Base-by-base conservation (phyloP, 1,140 invertebrate genomes). In the Linepithema humile region DNA sequence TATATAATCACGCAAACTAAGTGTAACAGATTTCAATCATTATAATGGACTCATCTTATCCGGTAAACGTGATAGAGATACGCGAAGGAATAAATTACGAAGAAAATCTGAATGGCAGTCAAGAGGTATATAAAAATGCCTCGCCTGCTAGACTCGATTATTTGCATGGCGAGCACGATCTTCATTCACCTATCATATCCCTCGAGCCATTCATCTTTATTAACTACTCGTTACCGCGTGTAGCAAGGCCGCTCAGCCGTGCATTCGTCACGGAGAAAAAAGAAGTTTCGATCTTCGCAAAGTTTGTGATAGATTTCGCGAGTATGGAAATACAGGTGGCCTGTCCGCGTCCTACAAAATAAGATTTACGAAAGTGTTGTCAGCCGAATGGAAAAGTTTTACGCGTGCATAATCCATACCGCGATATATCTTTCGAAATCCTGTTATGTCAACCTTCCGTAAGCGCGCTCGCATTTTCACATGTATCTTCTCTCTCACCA, bases 261-360 rank as follows among this genome's bases (percentile, higher is more conserved):
- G 74, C 26, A 77, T 48, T 77, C 32, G n/a, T 77, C 32, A 38
- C 43, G 12, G 23, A n/a, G 32, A n/a, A 23, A 17, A 50, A 50
- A n/a, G n/a, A 12, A 38, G 15, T 38, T 15, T 20, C n/a, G 43
- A 48, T 20, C 65, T 72, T 64, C n/a, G 20, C 15, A 74, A 85
- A 87, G 60, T 87, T 87, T 10, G 40, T 35, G 35, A 77, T 78
- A 77, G 50, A 64, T 86, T 60, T 80, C 48, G 43, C 12, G 26
- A 60, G 53, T n/a, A 32, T 77, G 53, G 17, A 26, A 70, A 40
- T 70, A 72, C 75, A 53, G 32, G 59, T 78, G 20, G 32, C 15
- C 26, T 26, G 26, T 48, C 40, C 9, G 10, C 59, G 15, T n/a
- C n/a, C n/a, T n/a, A 53, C 5, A 53, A 38, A 53, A 57, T 70